Conservation (phyloP, 2,113 vertebrate species). For the Jaculus jaculus region DNA sequence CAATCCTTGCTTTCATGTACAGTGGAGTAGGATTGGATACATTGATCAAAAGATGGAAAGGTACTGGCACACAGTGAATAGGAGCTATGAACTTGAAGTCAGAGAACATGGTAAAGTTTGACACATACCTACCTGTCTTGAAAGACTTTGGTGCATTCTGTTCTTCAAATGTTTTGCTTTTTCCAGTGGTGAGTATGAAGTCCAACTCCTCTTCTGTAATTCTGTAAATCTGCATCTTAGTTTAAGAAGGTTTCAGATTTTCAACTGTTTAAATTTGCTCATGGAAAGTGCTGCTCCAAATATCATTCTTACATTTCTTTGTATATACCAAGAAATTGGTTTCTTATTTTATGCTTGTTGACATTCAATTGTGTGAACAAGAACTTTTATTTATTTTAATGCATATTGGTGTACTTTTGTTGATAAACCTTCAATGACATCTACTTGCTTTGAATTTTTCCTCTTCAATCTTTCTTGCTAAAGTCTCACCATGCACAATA, state of each 20-base stretch:
- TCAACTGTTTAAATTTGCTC: background rate
- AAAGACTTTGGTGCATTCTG: background rate
- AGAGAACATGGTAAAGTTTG: background rate
- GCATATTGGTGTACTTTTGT: background rate
- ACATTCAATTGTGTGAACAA: background rate
- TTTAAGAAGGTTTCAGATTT: background rate
- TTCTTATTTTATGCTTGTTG: background rate
- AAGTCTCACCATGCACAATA: background rate
- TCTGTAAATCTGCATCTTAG: background rate
- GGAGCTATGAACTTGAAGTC: background rate
- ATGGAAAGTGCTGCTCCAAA: background rate
- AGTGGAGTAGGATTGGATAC: background rate
- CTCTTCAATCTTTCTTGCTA: background rate
- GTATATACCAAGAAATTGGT: background rate
- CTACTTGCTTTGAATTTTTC: background rate
- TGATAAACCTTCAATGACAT: background rate
- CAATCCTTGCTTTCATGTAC: background rate
- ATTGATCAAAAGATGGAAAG: background rate
- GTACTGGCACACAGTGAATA: background rate
- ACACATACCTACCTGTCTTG: background rate
- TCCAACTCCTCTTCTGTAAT: background rate
- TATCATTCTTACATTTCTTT: background rate
- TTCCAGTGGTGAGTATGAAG: background rate
- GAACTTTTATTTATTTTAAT: background rate
- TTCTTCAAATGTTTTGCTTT: background rate